Conservation (phyloP, 2,797 vertebrate species). For the Vultur gryphus region DNA sequence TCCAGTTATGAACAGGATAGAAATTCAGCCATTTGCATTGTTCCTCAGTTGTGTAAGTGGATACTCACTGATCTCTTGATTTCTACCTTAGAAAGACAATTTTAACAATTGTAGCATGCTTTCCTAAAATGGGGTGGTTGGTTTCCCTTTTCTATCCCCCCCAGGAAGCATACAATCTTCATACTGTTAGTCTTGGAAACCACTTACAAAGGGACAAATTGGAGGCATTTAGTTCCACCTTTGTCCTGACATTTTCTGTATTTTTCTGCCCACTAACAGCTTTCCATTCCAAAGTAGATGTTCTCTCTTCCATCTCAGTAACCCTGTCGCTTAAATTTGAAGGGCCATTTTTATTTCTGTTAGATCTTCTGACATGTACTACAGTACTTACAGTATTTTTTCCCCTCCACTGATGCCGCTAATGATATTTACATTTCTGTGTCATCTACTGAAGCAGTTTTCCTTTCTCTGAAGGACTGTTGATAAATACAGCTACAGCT, state of each 20-base stretch:
- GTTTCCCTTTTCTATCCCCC: background rate
- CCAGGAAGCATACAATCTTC: background rate
- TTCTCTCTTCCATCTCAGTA: slow-evolving; percentile 41
- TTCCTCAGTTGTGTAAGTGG: background rate
- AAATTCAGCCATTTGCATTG: background rate
- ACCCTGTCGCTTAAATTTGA: slow-evolving; percentile 17
- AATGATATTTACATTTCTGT: slow-evolving; percentile 10
- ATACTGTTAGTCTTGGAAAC: background rate
- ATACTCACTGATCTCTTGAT: background rate
- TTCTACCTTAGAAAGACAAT: background rate
- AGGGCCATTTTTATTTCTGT: slow-evolving; percentile 12
- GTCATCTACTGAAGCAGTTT: background rate
- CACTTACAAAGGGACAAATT: slow-evolving; percentile 11
- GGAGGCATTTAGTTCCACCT: slow-evolving; percentile 11
- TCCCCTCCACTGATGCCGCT: background rate
- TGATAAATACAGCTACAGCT: background rate
- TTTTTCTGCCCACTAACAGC: slow-evolving; percentile 30
- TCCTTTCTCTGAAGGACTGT: background rate
- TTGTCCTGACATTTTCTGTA: slow-evolving; percentile 19
- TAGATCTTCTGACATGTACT: slow-evolving; percentile 23
- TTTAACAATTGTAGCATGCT: background rate
- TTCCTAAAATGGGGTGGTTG: background rate
- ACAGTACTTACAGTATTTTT: background rate
- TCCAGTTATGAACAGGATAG: background rate
- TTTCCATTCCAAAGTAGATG: background rate